A percentile compares a stretch with the other conserved stretches of the same genome.
Conservation (phyloP, 2,888 invertebrate species). For the Lingula anatina region DNA sequence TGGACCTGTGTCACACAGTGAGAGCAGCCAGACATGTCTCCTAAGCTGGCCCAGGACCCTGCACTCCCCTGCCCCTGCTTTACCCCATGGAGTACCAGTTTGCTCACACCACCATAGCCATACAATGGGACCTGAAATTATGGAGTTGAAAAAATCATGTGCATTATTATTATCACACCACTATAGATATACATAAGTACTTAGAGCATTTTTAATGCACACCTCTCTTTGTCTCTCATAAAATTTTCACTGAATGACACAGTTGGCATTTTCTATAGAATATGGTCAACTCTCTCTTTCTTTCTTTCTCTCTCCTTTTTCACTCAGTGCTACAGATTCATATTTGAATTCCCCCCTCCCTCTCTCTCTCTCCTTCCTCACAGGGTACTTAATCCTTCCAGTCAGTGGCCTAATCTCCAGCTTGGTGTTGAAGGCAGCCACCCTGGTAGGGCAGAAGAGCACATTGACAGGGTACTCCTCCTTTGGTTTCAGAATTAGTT, state of each 20-base stretch:
- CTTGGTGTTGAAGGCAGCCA: constrained; percentile 14
- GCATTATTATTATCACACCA: neutral
- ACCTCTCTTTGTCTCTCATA: too few relatives aligned
- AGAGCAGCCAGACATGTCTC: constrained; percentile 9
- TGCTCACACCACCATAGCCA: constrained; percentile 19
- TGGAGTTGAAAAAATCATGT: neutral
- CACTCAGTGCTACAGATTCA: too few relatives aligned
- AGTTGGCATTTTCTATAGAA: too few relatives aligned
- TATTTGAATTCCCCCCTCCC: too few relatives aligned
- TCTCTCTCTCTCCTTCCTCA: too few relatives aligned
- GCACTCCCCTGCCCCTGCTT: constrained; percentile 10
- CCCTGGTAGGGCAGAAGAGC: constrained; percentile 18
- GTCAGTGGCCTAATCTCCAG: constrained; percentile 19
- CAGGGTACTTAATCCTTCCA: constrained; percentile 16
- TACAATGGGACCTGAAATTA: constrained; percentile 15
- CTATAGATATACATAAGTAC: neutral
- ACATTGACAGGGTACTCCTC: constrained; percentile 20
- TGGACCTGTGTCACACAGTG: constrained; percentile 10
- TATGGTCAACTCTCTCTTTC: too few relatives aligned
- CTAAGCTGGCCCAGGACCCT: constrained; percentile 13
- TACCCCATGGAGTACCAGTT: constrained; percentile 9
- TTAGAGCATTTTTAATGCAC: neutral
- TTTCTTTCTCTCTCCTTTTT: too few relatives aligned
- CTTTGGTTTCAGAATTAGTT: constrained; percentile 15
- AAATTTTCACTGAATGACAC: too few relatives aligned